phyloP scores from a whole-genome alignment of 2,797 vertebrate species.

The Dendrocincla fuliginosa region DNA sequence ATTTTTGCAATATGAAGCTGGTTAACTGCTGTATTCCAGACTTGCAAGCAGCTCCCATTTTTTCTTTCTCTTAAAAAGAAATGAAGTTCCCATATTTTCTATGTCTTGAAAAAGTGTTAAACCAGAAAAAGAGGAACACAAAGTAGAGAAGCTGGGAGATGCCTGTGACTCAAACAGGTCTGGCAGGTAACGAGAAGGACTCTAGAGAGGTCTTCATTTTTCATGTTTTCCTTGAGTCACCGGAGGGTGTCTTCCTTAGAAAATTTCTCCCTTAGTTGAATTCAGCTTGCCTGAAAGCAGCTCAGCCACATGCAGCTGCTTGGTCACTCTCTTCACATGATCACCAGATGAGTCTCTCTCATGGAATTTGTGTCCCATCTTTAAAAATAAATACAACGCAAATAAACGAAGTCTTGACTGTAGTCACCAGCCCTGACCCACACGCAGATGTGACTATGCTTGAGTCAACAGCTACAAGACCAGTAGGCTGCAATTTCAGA shows the following conservation, averaged over 20 bases:
- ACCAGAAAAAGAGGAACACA: neutral
- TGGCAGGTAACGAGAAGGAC: neutral
- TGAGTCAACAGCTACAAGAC: slow-evolving; percentile 38
- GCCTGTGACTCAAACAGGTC: neutral
- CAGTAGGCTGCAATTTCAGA: neutral
- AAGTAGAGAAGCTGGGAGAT: neutral
- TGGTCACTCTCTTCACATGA: slow-evolving; percentile 41
- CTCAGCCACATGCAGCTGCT: neutral
- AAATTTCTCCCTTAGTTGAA: neutral
- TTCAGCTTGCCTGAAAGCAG: neutral
- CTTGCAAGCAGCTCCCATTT: neutral
- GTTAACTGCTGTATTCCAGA: neutral
- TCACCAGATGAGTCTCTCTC: slow-evolving; percentile 19
- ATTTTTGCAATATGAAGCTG: neutral
- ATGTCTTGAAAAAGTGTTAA: neutral
- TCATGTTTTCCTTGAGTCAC: neutral
- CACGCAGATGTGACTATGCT: neutral
- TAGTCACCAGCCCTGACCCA: neutral
- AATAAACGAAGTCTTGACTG: neutral
- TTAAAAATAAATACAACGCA: slow-evolving; percentile 25
- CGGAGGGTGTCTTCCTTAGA: neutral
- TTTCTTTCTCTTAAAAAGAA: neutral
- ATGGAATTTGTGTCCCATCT: slow-evolving; percentile 48
- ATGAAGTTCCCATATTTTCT: neutral
- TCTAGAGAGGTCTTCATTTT: neutral